Conservation (phyloP, 2,888 invertebrate species). For the Diplolepis rosae region DNA sequence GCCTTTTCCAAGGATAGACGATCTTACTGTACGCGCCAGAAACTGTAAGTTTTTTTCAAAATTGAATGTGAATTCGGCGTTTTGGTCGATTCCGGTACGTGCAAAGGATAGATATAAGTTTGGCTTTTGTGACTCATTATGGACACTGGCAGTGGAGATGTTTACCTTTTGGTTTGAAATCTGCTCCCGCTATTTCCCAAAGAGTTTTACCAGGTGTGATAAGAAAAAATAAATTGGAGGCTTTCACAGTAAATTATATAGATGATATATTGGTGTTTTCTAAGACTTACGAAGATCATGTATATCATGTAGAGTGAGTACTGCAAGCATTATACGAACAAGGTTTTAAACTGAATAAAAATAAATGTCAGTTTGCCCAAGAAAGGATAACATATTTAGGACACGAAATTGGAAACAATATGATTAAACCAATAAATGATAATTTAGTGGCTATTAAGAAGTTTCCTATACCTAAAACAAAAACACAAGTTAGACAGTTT, state of each 20-base stretch:
- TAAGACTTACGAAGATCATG: conserved; percentile 48
- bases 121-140: conserved; percentile 48
- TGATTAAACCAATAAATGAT: no score
- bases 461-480: no score
- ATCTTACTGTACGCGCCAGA: conserved; percentile 36
- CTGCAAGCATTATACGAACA: conserved; percentile 48
- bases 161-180: conserved; percentile 44
- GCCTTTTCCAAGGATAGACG: conserved; percentile 45
- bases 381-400: no score
- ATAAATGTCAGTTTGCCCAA: no score
- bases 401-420: no score
- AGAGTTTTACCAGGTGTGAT: conserved; percentile 40
- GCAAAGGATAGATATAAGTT: conserved; percentile 45
- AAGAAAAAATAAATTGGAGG: conserved; percentile 42
- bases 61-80: conserved; percentile 44
- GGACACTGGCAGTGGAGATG: conserved; percentile 50
- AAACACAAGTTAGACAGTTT: no score
- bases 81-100: conserved; percentile 45
- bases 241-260: conserved; percentile 52
- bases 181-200: conserved; percentile 47
- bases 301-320: conserved; percentile 46
- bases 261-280: conserved; percentile 55
- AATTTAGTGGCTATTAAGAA: no score
- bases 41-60: conserved; percentile 42
- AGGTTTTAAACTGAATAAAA: no score